A percentile compares a stretch with the other conserved stretches of the same genome.
Evolutionary conservation across 2,113 vertebrate species (phyloP).

Genomic region (Peromyscus polionotus): DNA sequence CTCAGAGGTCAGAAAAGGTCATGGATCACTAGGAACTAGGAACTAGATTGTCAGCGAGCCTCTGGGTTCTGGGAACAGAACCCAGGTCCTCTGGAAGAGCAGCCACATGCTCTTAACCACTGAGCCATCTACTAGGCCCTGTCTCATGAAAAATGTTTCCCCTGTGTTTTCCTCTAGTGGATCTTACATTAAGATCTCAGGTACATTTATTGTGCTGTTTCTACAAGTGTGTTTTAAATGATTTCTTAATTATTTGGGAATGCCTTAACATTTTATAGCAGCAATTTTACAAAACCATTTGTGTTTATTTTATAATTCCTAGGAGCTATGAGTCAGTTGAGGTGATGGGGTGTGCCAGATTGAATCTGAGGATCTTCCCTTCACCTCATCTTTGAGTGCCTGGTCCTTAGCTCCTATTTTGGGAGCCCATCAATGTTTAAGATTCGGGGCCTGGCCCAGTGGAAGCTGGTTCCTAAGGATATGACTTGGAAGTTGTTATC

Average conservation of each 20-base stretch:
- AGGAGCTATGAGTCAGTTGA: not conserved
- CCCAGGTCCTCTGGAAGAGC: not conserved
- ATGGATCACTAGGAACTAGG: no score
- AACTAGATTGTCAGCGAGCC: not conserved
- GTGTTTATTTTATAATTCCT: conserved; percentile 13
- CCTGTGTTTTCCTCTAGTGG: not conserved
- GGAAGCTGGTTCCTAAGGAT: not conserved
- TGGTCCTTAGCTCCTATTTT: not conserved
- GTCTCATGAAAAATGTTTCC: not conserved
- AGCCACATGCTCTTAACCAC: not conserved
- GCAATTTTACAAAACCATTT: not conserved
- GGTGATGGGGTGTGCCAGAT: not conserved
- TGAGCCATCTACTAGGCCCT: not conserved
- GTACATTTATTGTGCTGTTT: not conserved
- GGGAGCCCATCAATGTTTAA: no score
- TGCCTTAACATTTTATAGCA: not conserved
- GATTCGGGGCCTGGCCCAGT: no score
- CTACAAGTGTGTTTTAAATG: not conserved
- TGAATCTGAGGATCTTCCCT: not conserved
- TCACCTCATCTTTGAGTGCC: no score
- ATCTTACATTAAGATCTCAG: not conserved
- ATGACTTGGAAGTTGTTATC: not conserved
- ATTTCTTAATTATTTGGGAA: not conserved
- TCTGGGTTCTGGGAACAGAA: not conserved
- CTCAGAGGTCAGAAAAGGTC: not conserved